Evolutionary conservation across 2,113 vertebrate species (phyloP), one percentile per base, ranked within the genome.

Genomic region (Hiodon tergisus): DNA sequence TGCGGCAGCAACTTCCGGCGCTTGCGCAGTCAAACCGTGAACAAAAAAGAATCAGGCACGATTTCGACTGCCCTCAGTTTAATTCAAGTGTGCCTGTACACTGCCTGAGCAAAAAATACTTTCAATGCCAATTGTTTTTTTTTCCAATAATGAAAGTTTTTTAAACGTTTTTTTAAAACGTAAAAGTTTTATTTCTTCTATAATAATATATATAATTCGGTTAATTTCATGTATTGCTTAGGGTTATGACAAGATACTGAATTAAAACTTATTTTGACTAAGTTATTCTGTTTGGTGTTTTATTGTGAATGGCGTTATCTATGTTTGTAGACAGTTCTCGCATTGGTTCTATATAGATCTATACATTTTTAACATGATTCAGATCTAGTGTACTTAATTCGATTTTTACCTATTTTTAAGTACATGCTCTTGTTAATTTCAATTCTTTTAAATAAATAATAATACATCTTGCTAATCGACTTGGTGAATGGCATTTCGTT

Each of bases 1-100:
- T 92, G 91, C 90, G 89, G 89, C 90, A 91, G 85, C 88, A 86
- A 89, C 89, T 91, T 90, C 86, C 85, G 78, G 87, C 87, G 90
- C 91, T 89, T 90, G 91, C 90, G 90, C 88, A 78, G 17, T 46
- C 11, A 50, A 11, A 63, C 11, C 47, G 68, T n/a, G 51, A 5
- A 4, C 9, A 50, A 69, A 54, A 77, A 68, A 78, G 67, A 78
- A 78, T 78, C 76, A 59, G 67, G 79, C 77, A 81, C 61, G 31
- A 72, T 53, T 60, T 78, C 8, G 76, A 73, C 63, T n/a, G 31
- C 69, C 65, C 7, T 58, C 71, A 55, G 74, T 66, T 48, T 60
- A 62, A 70, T 73, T 71, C 58, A 77, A 62, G 68, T 68, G 67
- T 76, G 68, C 72, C 78, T 78, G 65, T 50, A 54, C 67, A 50